These are phyloP conservation scores for Metridium senile DNA, from an alignment of 92 coral and sea anemone genomes.

Conservation along the genomic window DNA sequence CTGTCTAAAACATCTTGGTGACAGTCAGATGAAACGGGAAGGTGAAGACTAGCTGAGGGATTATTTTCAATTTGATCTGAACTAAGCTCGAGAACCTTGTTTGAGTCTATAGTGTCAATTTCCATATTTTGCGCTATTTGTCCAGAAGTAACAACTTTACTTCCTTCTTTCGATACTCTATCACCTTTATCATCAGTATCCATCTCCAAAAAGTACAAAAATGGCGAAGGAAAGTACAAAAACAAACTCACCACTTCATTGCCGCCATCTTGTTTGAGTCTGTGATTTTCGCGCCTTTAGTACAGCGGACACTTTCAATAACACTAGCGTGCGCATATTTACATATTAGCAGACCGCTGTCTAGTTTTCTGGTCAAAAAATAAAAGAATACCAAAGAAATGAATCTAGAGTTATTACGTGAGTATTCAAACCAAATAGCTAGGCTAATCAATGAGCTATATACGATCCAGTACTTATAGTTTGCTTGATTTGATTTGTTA, in stretches of 20 bases:
- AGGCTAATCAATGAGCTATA: background rate
- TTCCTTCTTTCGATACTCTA: background rate
- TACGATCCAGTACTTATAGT: background rate
- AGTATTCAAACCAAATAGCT: constrained; percentile 38
- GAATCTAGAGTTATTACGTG: constrained; percentile 97
- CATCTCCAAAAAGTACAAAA: background rate
- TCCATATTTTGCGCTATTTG: background rate
- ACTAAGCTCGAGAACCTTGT: background rate
- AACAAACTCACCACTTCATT: background rate
- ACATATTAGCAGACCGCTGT: constrained; percentile 11
- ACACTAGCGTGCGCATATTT: constrained; percentile 36
- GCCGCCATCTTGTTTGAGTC: constrained; percentile 37
- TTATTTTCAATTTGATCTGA: background rate
- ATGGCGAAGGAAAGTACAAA: no score
- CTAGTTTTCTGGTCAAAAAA: constrained; percentile 11
- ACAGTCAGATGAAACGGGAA: no score
- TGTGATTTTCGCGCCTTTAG: constrained; percentile 17
- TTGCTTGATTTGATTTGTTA: constrained; percentile 7
- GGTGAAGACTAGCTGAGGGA: no score
- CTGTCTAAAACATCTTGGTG: no score
- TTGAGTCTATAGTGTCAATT: background rate
- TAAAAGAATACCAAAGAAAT: constrained; percentile 23
- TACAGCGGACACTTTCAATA: background rate
- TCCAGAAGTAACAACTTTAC: background rate
- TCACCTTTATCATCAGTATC: background rate